Conservation (phyloP, 2,888 invertebrate species). For the Orchestes rusci region DNA sequence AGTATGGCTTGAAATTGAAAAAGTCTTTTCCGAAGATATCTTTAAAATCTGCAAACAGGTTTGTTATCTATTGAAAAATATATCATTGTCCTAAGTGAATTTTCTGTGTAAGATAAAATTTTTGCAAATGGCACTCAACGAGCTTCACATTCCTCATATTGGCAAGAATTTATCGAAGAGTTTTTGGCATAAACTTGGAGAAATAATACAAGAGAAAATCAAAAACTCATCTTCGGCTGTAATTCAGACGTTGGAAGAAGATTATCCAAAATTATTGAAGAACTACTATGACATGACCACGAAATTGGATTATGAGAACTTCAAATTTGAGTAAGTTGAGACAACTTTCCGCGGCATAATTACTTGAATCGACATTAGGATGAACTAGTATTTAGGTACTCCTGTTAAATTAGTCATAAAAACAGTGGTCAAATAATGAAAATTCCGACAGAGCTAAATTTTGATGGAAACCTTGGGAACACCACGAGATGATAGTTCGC, state of each 20-base stretch:
- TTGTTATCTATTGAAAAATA: too few species aligned
- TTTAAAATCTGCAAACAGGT: slow-evolving; percentile 66
- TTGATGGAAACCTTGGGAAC: too few species aligned
- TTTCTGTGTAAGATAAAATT: slow-evolving; percentile 44
- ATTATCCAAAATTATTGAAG: slow-evolving; percentile 79
- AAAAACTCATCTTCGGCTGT: slow-evolving; percentile 49
- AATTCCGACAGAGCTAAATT: too few species aligned
- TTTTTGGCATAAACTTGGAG: slow-evolving; percentile 50
- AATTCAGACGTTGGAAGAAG: slow-evolving; percentile 78
- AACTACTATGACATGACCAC: slow-evolving; percentile 70
- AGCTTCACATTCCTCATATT: slow-evolving; percentile 46
- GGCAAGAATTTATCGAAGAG: slow-evolving; percentile 46
- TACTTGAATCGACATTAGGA: too few species aligned
- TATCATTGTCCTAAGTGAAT: too few species aligned
- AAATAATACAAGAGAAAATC: slow-evolving; percentile 47
- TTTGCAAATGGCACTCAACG: slow-evolving; percentile 47
- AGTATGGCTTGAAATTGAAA: slow-evolving; percentile 86
- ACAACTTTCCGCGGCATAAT: too few species aligned
- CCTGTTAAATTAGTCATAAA: too few species aligned
- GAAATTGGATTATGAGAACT: slow-evolving; percentile 55
- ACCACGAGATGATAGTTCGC: too few species aligned
- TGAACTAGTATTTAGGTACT: too few species aligned
- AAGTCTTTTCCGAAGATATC: slow-evolving; percentile 70
- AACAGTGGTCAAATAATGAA: too few species aligned
- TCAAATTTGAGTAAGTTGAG: slow-evolving; percentile 51